Conservation (phyloP, 2,113 vertebrate genomes). For the Gorsachius goisagi region DNA sequence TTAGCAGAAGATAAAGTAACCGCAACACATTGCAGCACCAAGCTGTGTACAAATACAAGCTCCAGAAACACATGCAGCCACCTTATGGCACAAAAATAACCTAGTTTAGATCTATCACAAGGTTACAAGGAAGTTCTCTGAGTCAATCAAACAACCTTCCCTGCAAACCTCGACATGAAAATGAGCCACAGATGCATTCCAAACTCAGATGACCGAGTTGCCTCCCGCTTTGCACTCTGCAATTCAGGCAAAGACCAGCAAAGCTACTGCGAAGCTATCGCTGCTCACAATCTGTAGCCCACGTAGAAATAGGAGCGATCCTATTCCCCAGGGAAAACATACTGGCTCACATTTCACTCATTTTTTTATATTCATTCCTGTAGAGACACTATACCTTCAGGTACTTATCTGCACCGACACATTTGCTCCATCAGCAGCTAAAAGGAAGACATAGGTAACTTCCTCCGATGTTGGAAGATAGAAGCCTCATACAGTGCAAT, state of each 20-base stretch:
- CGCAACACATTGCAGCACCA: not conserved
- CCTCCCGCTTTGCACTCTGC: not conserved
- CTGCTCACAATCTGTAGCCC: not conserved
- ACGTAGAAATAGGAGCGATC: not conserved
- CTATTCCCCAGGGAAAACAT: not conserved
- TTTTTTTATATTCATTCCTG: not conserved
- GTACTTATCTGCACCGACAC: not conserved
- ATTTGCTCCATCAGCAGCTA: not conserved
- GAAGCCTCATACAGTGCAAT: not conserved
- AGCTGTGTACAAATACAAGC: not conserved
- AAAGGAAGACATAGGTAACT: not conserved
- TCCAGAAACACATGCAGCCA: not conserved
- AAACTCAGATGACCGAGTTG: not conserved
- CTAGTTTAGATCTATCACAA: fast-evolving
- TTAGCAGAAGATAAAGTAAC: not conserved
- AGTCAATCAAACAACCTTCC: not conserved
- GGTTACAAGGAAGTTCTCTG: not conserved
- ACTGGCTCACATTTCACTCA: not conserved
- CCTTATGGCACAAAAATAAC: not conserved
- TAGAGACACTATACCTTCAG: not conserved
- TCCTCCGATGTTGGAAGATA: not conserved
- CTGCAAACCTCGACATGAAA: not conserved
- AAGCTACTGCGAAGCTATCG: not conserved
- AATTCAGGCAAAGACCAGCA: not conserved
- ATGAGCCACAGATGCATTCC: not conserved